Evolutionary conservation across 2,888 invertebrate genomes (phyloP).

Genomic region (Orchesellides sinensis): DNA sequence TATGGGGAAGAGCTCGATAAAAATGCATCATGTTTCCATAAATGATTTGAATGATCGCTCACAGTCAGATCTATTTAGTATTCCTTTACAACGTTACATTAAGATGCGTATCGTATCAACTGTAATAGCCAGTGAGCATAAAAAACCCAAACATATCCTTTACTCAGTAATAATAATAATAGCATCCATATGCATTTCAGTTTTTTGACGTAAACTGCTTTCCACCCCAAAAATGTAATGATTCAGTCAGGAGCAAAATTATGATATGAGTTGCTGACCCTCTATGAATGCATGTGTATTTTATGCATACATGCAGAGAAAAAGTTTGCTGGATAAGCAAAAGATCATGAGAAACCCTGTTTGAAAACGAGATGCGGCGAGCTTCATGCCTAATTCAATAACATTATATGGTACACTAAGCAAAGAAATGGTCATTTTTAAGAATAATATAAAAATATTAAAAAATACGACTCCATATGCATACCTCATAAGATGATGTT

Average conservation of each 20-base stretch:
- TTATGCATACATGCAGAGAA: background rate
- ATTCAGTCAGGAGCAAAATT: conserved; percentile 44
- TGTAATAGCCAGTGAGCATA: conserved; percentile 37
- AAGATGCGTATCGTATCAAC: conserved; percentile 33
- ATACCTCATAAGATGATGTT: conserved; percentile 61
- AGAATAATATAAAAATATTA: conserved; percentile 1
- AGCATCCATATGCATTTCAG: conserved; percentile 19
- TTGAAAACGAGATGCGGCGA: conserved; percentile 40
- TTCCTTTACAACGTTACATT: conserved; percentile 16
- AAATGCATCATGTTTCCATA: conserved; percentile 42
- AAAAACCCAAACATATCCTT: background rate
- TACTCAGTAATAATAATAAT: background rate
- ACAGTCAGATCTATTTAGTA: background rate
- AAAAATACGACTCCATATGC: conserved; percentile 21
- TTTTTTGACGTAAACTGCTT: conserved; percentile 51
- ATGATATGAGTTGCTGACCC: conserved; percentile 50
- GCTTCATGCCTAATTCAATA: conserved; percentile 43
- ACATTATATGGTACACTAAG: conserved; percentile 32
- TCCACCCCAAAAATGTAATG: conserved; percentile 53
- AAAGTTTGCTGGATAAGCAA: conserved; percentile 10
- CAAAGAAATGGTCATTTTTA: conserved; percentile 51
- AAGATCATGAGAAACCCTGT: conserved; percentile 50
- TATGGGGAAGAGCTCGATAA: conserved; percentile 19
- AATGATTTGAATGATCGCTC: conserved; percentile 7
- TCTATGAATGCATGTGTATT: conserved; percentile 32